Base-by-base conservation (phyloP, 2,888 invertebrate species). In the Pyrochroa serraticornis region DNA sequence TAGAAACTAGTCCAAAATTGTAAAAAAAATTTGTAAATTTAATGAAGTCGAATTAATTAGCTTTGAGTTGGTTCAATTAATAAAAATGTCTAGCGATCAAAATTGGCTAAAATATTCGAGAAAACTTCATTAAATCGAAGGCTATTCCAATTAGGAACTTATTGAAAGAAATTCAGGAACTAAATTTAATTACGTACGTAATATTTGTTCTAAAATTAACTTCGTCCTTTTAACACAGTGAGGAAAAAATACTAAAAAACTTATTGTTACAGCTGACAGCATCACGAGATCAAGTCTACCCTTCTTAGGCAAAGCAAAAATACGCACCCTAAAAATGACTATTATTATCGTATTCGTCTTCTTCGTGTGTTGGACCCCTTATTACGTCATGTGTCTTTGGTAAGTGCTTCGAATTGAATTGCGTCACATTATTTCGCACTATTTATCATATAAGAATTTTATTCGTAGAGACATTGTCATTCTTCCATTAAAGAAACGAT, bases 331-430 rank as follows among this genome's bases (percentile, higher is more conserved):
- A 38, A 95, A 95, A 80, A 96, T 97, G 96, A 95, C 97, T 0
- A 87, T 97, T 60, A 91, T 94, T 37, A 96, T 97, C 60, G 95
- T 97, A 7, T 82, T 92, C 35, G 94, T 93, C 0, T 97, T 97
- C 79, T 89, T 97, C 72, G 84, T 95, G 7, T 97, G 96, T 79
- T 97, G 97, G 97, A 95, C 95, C 0, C 97, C 97, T 0, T 97
- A 96, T 79, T 93, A 95, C 80, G 88, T 92, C 61, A 95, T 96
- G 82, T 88, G 90, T 71, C 81, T 93, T 54, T 95, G 95, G 95
- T 91, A 74, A 85, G 84, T 79, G 35, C 45, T 32, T 43, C 37
- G 48, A 45, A 43, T 57, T 43, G 37, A 53, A 36, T 53, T 22
- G 22, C 22, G 22, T 22, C 22, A 22, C 22, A 22, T 34, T 37